These are phyloP conservation scores for Buathra laborator DNA, from an alignment of 2,888 invertebrate genomes.

Conservation along the genomic window DNA sequence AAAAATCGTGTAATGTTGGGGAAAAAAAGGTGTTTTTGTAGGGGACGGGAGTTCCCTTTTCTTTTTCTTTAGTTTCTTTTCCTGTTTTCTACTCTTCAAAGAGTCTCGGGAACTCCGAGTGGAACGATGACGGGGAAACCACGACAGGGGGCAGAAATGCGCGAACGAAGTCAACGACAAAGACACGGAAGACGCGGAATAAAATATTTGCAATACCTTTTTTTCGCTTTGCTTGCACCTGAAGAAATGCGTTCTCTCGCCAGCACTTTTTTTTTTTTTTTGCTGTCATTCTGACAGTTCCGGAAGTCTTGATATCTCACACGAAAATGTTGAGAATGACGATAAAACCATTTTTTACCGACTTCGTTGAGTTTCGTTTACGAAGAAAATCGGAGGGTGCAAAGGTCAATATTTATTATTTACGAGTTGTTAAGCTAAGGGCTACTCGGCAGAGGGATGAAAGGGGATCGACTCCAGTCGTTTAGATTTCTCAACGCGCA, in stretches of 20 bases:
- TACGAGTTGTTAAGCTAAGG: conserved; percentile 20
- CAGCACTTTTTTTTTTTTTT: not conserved
- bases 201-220: conserved; percentile 20
- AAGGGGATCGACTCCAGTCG: not conserved
- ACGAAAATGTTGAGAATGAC: not conserved
- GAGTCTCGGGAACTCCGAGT: not conserved
- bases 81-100: not conserved
- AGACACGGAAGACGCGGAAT: conserved; percentile 8
- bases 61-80: not conserved
- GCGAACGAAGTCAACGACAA: not conserved
- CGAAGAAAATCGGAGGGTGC: not conserved
- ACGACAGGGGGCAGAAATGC: not conserved
- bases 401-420: conserved; percentile 37
- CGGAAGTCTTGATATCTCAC: not conserved
- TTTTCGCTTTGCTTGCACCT: not conserved
- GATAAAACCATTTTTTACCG: conserved; percentile 13
- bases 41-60: conserved; percentile 2
- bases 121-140: not conserved
- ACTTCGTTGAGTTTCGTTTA: not conserved
- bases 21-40: not conserved
- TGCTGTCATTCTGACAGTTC: not conserved
- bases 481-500: not conserved
- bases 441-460: not conserved
- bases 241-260: not conserved
- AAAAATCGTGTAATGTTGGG: not conserved